phyloP scores from a whole-genome alignment of 2,113 vertebrate genomes.

The Chunga burmeisteri region DNA sequence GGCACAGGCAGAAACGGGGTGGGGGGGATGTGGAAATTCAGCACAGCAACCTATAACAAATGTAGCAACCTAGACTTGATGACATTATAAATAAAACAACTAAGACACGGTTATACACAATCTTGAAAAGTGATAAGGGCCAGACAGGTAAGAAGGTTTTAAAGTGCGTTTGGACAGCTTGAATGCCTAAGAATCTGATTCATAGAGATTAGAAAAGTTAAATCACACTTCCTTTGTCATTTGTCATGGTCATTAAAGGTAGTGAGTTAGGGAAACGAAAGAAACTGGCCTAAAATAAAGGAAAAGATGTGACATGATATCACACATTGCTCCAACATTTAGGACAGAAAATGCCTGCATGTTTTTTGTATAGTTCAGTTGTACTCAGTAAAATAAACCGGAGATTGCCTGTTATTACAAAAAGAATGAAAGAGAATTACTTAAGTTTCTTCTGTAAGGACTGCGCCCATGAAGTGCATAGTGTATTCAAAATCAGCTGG shows the following conservation, averaged over 20 bases:
- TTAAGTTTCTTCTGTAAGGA: background rate
- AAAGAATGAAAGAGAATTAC: background rate
- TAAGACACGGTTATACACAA: background rate
- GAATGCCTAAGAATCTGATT: background rate
- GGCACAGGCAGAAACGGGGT: background rate
- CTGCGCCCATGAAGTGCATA: background rate
- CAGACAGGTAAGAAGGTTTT: background rate
- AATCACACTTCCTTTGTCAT: background rate
- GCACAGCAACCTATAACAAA: background rate
- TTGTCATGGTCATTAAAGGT: background rate
- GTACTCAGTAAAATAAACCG: background rate
- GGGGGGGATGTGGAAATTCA: background rate
- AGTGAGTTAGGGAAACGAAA: background rate
- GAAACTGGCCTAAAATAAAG: background rate
- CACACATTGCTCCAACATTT: background rate
- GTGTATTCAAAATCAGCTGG: background rate
- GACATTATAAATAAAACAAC: background rate
- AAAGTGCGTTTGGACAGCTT: background rate
- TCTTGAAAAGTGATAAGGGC: background rate
- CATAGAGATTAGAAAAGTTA: background rate
- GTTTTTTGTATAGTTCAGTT: background rate
- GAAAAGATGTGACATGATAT: background rate
- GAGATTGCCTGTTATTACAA: background rate
- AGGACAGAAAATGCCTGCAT: background rate
- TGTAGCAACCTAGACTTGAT: background rate